phyloP scores from a whole-genome alignment of 2,113 vertebrate genomes.

The Casuarius casuarius region DNA sequence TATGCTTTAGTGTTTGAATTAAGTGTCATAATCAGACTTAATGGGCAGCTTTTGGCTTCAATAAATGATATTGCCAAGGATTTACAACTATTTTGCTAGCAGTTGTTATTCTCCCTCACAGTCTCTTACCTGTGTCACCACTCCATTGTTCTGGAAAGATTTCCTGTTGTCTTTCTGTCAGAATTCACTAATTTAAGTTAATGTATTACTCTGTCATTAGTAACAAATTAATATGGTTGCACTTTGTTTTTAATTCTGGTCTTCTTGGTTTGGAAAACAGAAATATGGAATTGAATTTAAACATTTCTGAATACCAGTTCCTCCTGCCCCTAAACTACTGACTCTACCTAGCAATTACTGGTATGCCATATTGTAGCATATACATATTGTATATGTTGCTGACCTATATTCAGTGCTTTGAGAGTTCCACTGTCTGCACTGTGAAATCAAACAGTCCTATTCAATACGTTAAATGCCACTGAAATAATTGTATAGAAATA shows the following conservation, averaged over 20 bases:
- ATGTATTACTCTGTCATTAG: background rate
- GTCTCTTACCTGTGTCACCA: background rate
- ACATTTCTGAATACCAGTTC: background rate
- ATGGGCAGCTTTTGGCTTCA: background rate
- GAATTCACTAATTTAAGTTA: background rate
- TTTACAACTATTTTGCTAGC: background rate
- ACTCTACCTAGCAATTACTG: background rate
- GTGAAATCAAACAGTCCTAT: background rate
- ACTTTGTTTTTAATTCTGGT: background rate
- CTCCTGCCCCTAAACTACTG: conserved; percentile 37
- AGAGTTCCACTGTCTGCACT: background rate
- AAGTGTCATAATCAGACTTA: background rate
- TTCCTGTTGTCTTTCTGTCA: background rate
- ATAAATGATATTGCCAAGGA: background rate
- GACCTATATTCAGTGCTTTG: background rate
- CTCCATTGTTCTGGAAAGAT: background rate
- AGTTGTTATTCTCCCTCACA: background rate
- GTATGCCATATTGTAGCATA: background rate
- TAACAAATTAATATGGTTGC: background rate
- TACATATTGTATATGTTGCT: background rate
- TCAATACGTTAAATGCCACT: background rate
- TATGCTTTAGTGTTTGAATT: background rate
- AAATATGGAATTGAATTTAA: background rate
- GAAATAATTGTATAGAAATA: background rate
- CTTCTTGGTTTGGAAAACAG: background rate